Percentiles rank a stretch among this genome's conserved stretches.
These are phyloP conservation scores for Zaprionus lachaisei DNA, from an alignment of 1,140 invertebrate genomes.

Conservation along the genomic window DNA sequence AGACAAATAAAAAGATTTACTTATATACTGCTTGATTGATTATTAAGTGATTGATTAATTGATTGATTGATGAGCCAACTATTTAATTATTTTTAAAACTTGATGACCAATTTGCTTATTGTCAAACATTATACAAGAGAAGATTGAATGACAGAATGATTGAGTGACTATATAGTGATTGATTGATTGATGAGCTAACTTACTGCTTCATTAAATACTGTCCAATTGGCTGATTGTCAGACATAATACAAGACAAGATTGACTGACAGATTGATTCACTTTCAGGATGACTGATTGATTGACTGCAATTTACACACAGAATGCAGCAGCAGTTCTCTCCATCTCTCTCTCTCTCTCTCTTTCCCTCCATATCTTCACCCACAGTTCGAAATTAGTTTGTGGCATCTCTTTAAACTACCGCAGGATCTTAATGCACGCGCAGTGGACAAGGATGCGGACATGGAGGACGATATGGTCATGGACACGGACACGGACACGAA, in stretches of 20 bases:
- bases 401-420: slow-evolving; percentile 12
- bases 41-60: not conserved
- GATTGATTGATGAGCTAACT: too few relatives aligned
- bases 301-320: not conserved
- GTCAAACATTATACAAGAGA: not conserved
- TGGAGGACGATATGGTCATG: not conserved
- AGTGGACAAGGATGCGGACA: slow-evolving; percentile 1
- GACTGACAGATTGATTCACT: not conserved
- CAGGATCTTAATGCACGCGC: slow-evolving; percentile 2
- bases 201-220: too few relatives aligned
- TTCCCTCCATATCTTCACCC: not conserved
- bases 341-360: not conserved
- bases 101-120: not conserved
- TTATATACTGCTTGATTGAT: not conserved
- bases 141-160: not conserved
- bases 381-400: not conserved
- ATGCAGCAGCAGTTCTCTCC: not conserved
- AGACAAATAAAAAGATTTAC: not conserved
- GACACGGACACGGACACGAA: not conserved
- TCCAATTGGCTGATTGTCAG: not conserved
- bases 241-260: not conserved
- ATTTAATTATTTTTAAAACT: too few relatives aligned
- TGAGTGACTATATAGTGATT: too few relatives aligned
- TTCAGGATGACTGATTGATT: not conserved
- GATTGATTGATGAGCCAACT: not conserved